Evolutionary conservation across 2,113 vertebrate species (phyloP), one percentile per base, ranked within the genome.

Genomic region (Lathamus discolor): DNA sequence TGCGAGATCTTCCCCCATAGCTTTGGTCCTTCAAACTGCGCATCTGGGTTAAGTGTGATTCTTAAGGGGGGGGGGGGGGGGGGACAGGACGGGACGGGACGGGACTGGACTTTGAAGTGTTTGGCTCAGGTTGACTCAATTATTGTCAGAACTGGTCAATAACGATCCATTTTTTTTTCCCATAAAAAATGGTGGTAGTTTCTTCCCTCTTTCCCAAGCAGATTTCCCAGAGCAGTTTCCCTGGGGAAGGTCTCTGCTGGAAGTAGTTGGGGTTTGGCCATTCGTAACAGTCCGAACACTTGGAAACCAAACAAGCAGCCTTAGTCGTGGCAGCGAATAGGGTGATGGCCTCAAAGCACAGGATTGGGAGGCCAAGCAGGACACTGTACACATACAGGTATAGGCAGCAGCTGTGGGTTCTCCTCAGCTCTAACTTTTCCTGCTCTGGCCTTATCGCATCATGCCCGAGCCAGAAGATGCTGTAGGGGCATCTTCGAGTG

Each of bases 191-290:
- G 20, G 9, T 27, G 59, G n/a, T 57, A 54, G 11, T 66, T 73
- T 87, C 16, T 72, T 19, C 16, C 73, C 22, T 57, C 20, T 80
- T 87, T 62, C 41, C 31, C 2, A 6, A 87, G 39, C 5, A n/a
- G 27, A 23, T 88, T 83, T 66, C 27, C n/a, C 14, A 66, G 35
- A n/a, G 25, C 0, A 1, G 4, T 41, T 59, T 75, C 29, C 31
- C 15, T 4, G 2, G n/a, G 31, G 29, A 46, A 83, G 7, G 7
- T 39, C 41, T 92, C 43, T 0, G 0, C 17, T 81, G 33, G 46
- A 48, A 49, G 31, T 9, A 7, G 13, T 31, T 74, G 52, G 13
- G 4, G 5, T 69, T 66, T 76, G 57, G 35, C 35, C 6, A 2
- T 73, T 85, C 0, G 0, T 35, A 73, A 73, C 10, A 59, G 12